Percentiles rank a stretch among this genome's conserved stretches.
phyloP scores from a whole-genome alignment of 2,888 invertebrate genomes.

The Philereme vetulata region DNA sequence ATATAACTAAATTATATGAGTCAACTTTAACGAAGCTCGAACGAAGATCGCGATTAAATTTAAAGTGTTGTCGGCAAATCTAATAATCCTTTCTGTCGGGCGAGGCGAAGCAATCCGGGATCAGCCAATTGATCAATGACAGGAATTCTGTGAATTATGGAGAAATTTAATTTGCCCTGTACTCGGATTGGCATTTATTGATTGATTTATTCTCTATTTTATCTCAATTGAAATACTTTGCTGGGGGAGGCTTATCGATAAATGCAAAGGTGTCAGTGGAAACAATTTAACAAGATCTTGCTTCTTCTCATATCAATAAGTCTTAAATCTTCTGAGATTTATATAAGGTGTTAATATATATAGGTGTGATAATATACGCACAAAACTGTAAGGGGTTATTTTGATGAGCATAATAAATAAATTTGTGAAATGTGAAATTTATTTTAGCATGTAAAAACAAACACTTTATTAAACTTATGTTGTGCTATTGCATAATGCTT shows the following conservation, averaged over 20 bases:
- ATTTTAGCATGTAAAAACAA: too few species aligned
- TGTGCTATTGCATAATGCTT: too few species aligned
- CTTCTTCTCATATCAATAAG: too few species aligned
- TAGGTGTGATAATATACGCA: too few species aligned
- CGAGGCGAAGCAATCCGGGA: constrained; percentile 42
- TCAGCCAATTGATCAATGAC: constrained; percentile 64
- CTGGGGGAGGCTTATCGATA: constrained; percentile 8
- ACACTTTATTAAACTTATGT: too few species aligned
- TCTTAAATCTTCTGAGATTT: too few species aligned
- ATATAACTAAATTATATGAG: background rate
- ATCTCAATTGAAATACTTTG: constrained; percentile 36
- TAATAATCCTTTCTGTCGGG: constrained; percentile 53
- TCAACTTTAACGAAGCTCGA: background rate
- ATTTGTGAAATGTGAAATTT: too few species aligned
- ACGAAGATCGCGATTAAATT: constrained; percentile 29
- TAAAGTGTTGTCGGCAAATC: constrained; percentile 58
- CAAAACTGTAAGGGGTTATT: too few species aligned
- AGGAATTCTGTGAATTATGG: constrained; percentile 54
- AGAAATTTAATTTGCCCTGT: constrained; percentile 48
- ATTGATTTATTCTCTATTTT: constrained; percentile 39
- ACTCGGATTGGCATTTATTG: constrained; percentile 39
- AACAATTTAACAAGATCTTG: constrained; percentile 48
- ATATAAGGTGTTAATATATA: too few species aligned
- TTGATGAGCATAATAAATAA: too few species aligned
- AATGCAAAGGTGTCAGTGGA: background rate